Conservation (phyloP, 2,888 invertebrate species). For the Drosophila emarginata region DNA sequence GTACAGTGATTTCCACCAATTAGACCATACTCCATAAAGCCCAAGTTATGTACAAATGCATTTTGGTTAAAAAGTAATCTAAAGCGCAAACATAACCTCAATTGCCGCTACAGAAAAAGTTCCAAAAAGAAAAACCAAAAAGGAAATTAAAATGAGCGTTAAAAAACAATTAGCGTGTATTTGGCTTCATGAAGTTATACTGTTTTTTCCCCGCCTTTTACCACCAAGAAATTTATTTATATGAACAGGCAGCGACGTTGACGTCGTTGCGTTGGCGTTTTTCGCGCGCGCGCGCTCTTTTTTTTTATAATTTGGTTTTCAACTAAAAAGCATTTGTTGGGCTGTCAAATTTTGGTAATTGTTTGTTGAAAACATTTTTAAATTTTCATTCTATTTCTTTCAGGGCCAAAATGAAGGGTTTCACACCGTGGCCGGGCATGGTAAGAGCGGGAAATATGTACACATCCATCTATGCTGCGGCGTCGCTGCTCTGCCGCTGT, state of each 20-base stretch:
- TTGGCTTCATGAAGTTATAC: conserved; percentile 4
- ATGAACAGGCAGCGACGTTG: conserved; percentile 35
- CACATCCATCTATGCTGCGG: conserved; percentile 33
- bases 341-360: conserved; percentile 1
- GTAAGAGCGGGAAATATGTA: conserved; percentile 85
- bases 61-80: conserved; percentile 18
- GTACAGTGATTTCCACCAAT: not conserved
- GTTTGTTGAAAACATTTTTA: conserved; percentile 44
- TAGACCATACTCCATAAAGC: not conserved
- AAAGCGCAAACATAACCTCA: conserved; percentile 62
- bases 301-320: conserved; percentile 36
- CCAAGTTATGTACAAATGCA: conserved; percentile 12
- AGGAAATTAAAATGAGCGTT: conserved; percentile 36
- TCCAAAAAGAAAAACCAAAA: conserved; percentile 29
- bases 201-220: not conserved
- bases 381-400: conserved; percentile 58
- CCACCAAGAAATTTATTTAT: conserved; percentile 11
- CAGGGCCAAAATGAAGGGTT: conserved; percentile 99
- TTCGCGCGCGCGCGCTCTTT: conserved; percentile 76
- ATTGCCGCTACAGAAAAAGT: conserved; percentile 42
- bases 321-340: conserved; percentile 22
- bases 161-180: conserved; percentile 41
- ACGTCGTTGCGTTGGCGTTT: conserved; percentile 74
- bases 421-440: conserved; percentile 98
- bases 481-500: conserved; percentile 29